Percentiles rank a stretch among this genome's conserved stretches.
These are phyloP conservation scores for Spinus olivaceus DNA, from an alignment of 2,797 vertebrate species.

Conservation along the genomic window DNA sequence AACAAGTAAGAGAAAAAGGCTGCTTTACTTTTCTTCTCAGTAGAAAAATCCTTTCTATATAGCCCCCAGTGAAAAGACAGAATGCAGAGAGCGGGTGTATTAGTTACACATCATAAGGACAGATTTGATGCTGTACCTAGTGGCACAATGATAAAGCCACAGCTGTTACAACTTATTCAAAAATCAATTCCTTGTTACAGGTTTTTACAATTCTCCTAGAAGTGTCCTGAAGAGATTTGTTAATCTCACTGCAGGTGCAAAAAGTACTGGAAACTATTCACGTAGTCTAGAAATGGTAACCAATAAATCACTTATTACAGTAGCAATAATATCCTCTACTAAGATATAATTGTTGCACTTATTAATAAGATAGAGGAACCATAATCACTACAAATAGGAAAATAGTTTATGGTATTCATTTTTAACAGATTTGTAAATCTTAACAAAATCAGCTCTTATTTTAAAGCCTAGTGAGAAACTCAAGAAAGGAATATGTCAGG, in stretches of 20 bases:
- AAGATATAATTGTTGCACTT: background rate
- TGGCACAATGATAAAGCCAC: background rate
- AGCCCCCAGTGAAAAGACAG: background rate
- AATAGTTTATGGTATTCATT: background rate
- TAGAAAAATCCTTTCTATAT: background rate
- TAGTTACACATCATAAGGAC: background rate
- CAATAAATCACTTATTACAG: background rate
- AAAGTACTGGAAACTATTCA: background rate
- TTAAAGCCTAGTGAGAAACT: background rate
- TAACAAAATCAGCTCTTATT: background rate
- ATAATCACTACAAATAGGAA: background rate
- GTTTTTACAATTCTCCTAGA: background rate
- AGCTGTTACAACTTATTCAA: background rate
- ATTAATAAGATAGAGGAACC: background rate
- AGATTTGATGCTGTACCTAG: background rate
- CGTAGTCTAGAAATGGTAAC: background rate
- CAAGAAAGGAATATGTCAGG: background rate
- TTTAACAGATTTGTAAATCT: background rate
- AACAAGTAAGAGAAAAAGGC: background rate
- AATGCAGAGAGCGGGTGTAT: background rate
- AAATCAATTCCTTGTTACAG: constrained; percentile 6
- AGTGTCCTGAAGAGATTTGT: background rate
- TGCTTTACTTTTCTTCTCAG: background rate
- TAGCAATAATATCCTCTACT: background rate
- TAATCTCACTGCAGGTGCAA: background rate